Conservation (phyloP, 1,140 invertebrate genomes). For the Eueides isabella region DNA sequence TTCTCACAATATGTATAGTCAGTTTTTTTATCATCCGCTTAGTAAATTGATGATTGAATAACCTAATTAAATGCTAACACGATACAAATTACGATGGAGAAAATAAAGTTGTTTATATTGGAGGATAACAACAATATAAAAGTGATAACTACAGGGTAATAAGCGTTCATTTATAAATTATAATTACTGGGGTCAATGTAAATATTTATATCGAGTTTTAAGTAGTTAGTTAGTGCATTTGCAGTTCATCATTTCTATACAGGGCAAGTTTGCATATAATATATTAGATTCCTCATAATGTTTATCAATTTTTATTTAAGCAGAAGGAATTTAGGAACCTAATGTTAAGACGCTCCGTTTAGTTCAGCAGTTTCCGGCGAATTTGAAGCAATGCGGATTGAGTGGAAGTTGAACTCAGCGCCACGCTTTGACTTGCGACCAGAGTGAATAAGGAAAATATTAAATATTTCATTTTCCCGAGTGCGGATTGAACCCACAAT, state of each 20-base stretch:
- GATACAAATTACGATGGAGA: not conserved
- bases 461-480: too few relatives aligned
- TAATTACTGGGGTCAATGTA: constrained; percentile 7
- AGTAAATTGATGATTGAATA: not conserved
- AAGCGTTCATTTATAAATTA: not conserved
- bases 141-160: not conserved
- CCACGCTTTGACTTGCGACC: too few relatives aligned
- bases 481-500: too few relatives aligned
- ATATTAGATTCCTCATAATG: too few relatives aligned
- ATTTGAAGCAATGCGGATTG: too few relatives aligned
- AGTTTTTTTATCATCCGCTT: not conserved
- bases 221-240: not conserved
- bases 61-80: not conserved
- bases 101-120: not conserved
- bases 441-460: too few relatives aligned
- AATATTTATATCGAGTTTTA: not conserved
- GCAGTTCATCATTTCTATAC: not conserved
- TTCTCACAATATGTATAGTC: too few relatives aligned
- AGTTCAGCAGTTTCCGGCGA: too few relatives aligned
- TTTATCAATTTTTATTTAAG: too few relatives aligned
- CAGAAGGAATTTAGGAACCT: too few relatives aligned
- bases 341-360: too few relatives aligned
- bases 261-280: not conserved
- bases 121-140: not conserved
- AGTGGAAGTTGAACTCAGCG: too few relatives aligned